These are phyloP conservation scores for Pelosia muscerda DNA, from an alignment of 2,888 invertebrate genomes.

Conservation along the genomic window DNA sequence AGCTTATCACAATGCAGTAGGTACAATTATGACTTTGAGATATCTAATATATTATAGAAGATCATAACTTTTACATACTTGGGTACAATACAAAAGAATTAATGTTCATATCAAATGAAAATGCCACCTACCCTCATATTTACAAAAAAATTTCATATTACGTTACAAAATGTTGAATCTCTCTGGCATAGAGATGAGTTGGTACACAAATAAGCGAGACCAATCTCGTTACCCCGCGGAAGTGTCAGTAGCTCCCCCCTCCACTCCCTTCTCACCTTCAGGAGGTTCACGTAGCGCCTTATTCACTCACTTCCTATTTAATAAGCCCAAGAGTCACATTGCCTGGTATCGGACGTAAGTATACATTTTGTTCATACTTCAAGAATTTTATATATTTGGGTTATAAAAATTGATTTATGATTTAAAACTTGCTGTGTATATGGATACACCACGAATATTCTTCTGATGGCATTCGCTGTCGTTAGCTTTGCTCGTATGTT, in stretches of 20 bases:
- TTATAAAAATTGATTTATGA: not conserved
- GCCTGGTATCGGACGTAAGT: constrained; percentile 41
- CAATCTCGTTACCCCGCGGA: constrained; percentile 53
- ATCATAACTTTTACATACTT: no score
- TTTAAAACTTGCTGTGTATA: no score
- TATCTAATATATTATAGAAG: no score
- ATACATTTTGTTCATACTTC: constrained; percentile 32
- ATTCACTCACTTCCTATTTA: constrained; percentile 54
- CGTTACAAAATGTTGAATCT: constrained; percentile 30
- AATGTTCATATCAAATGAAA: constrained; percentile 9
- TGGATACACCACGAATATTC: not conserved
- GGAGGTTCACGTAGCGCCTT: constrained; percentile 27
- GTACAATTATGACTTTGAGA: no score
- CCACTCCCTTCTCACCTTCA: constrained; percentile 20
- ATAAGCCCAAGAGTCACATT: constrained; percentile 45
- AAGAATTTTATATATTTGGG: not conserved
- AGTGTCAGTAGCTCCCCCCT: constrained; percentile 47
- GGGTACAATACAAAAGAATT: no score
- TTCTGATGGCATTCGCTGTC: not conserved
- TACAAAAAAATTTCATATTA: constrained; percentile 15
- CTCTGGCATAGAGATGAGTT: constrained; percentile 16
- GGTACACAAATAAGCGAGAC: constrained; percentile 45
- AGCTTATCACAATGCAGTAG: no score
- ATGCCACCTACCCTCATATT: not conserved
- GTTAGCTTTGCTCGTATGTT: no score